Base-by-base conservation (phyloP, 2,888 invertebrate genomes). In the Anarsia innoxiella region DNA sequence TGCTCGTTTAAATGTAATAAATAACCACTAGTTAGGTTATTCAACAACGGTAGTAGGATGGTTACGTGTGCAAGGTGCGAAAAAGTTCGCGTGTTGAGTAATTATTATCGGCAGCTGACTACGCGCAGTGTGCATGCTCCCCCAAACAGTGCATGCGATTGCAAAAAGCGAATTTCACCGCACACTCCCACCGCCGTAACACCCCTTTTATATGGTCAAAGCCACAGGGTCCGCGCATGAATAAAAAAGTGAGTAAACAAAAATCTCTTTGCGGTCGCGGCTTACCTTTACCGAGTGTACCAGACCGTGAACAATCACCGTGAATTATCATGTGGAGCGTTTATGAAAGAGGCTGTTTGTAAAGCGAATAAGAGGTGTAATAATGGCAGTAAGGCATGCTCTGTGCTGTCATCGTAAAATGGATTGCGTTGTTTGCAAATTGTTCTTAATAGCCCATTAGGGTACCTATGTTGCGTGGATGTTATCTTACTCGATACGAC, bases 271-370 rank as follows among this genome's bases (percentile, higher is more conserved):
- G 78, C 60, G 79, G 77, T 75, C 66, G 76, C 75, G 82, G 78
- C 73, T 74, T 68, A 71, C 76, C 77, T 80, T 78, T 78, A 64
- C 70, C 56, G 57, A 54, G 73, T 70, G 69, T 64, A 74, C 72
- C 73, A 83, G 83, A 84, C 83, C 79, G 69, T 82, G 80, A 78
- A 83, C 75, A 77, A 82, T 79, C 72, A 66, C 62, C 60, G 61
- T 66, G 76, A 74, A 78, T 83, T 79, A 80, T 75, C 77, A 78
- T 73, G 75, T 76, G 69, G 66, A 70, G 70, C 70, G 65, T 71
- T 77, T 75, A 70, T 76, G 66, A 72, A 74, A 69, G 69, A 78
- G 69, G 60, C 62, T 70, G 72, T 77, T 73, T 80, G 73, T 70
- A 66, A 67, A 75, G 61, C 66, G 67, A 68, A 68, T 66, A 60